phyloP scores from a whole-genome alignment of 2,113 vertebrate genomes.

The Dromas ardeola region DNA sequence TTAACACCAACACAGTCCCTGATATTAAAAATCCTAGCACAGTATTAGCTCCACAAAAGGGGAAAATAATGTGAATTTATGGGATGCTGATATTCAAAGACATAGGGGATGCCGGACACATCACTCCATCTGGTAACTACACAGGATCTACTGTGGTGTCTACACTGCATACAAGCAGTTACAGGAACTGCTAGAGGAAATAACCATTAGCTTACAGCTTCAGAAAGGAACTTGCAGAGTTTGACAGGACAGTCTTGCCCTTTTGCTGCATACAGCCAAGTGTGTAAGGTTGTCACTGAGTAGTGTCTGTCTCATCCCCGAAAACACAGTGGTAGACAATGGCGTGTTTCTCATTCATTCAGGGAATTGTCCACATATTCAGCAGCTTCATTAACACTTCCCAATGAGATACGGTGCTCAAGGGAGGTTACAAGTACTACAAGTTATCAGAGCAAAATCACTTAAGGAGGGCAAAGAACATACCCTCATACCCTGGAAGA shows the following conservation, averaged over 20 bases:
- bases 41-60: neutral
- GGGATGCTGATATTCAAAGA: neutral
- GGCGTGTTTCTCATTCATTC: neutral
- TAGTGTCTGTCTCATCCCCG: neutral
- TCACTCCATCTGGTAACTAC: neutral
- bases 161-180: neutral
- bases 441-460: neutral
- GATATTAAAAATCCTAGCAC: neutral
- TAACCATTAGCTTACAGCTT: neutral
- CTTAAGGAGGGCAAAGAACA: neutral
- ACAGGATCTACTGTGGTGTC: neutral
- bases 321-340: neutral
- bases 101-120: neutral
- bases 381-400: neutral
- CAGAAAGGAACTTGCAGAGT: neutral
- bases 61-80: neutral
- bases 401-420: neutral
- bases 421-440: neutral
- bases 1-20: neutral
- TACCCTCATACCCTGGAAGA: neutral
- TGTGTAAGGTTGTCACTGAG: neutral
- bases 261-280: neutral
- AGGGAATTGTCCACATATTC: neutral
- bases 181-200: neutral
- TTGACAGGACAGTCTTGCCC: neutral